These are phyloP conservation scores for Taenaris catops DNA, from an alignment of 2,888 invertebrate genomes.

Conservation along the genomic window DNA sequence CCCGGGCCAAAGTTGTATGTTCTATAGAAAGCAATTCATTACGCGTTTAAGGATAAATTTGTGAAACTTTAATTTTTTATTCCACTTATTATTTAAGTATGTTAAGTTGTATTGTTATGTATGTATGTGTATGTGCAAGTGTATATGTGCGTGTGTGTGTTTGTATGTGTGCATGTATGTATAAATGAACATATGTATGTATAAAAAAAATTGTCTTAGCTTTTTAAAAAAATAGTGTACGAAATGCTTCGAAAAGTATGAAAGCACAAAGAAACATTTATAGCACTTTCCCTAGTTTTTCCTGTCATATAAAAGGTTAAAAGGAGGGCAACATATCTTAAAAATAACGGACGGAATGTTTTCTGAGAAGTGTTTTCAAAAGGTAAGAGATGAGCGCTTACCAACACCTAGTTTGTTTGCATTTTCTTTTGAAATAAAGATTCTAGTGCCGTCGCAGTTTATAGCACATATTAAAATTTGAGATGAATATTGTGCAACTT, in stretches of 20 bases:
- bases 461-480: constrained; percentile 20
- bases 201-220: no score
- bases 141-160: no score
- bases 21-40: no score
- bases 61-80: no score
- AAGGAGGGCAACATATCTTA: constrained; percentile 19
- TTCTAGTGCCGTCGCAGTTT: constrained; percentile 17
- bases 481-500: constrained; percentile 11
- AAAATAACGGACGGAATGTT: constrained; percentile 22
- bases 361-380: constrained; percentile 22
- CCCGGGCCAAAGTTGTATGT: no score
- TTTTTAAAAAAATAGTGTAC: no score
- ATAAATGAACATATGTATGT: no score
- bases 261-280: constrained; percentile 4
- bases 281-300: constrained; percentile 9
- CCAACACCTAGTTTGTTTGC: constrained; percentile 22
- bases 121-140: no score
- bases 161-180: no score
- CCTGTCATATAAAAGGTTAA: constrained; percentile 14
- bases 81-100: no score
- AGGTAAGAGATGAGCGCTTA: constrained; percentile 23
- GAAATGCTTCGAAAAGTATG: neutral
- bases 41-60: no score
- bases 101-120: no score
- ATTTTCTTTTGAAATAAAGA: constrained; percentile 23